Evolutionary conservation across 2,113 vertebrate species (phyloP), one percentile per base, ranked within the genome.

Genomic region (Orycteropus afer): DNA sequence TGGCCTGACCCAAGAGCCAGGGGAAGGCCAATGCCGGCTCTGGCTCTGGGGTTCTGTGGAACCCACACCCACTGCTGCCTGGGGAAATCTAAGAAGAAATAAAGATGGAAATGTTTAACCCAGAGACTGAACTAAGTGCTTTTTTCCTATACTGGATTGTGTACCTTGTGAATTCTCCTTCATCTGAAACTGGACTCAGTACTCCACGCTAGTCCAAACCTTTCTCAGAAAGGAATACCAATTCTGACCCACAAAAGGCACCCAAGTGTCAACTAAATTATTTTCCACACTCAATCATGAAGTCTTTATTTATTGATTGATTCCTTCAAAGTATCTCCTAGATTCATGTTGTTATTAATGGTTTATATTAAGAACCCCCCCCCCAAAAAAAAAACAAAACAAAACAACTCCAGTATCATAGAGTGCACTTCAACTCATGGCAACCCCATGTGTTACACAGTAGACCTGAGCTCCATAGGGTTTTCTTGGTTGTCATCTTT

Each of bases 91-190:
- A 55, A 22, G 77, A 90, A 78, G 85, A 87, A 93, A 85, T 81
- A 47, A 91, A 94, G 25, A 77, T 73, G 67, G 49, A 74, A 80
- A 81, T 5, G 1, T 93, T 81, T 87, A 85, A 51, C 84, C 57
- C 45, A 47, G 89, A 94, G 40, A 45, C 25, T 3, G 65, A 73
- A 49, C 51, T 37, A 47, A 61, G 47, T 37, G 27, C 4, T 59
- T 12, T 73, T 25, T 9, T 22, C 77, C 73, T 59, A 55, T 76
- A 47, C 12, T 12, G 67, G 89, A 55, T 27, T 32, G 8, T 37
- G 27, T 20, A 45, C 63, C 49, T 63, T 82, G 29, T 47, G 73
- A n/a, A 32, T 77, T 59, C 59, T 67, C 45, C 32, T 37, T 47
- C 11, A 9, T 51, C 65, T 59, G 63, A 32, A 65, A 2, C 73